phyloP scores from a whole-genome alignment of 1,140 invertebrate genomes.

The Leptestheria dahalacensis region DNA sequence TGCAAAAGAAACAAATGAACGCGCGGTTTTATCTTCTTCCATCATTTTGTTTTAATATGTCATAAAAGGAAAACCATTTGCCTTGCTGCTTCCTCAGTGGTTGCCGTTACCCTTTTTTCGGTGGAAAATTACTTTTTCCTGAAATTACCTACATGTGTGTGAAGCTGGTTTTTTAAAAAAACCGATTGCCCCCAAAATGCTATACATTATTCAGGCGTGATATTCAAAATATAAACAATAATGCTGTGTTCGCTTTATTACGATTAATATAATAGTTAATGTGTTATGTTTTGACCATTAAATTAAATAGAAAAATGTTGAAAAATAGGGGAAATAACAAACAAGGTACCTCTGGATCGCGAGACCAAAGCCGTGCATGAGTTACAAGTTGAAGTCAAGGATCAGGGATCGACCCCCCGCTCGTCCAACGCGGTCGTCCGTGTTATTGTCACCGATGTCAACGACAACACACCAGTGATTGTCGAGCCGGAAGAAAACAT shows the following conservation, averaged over 20 bases:
- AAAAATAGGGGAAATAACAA: constrained; percentile 66
- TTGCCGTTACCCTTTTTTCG: too few species aligned
- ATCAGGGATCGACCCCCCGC: constrained; percentile 59
- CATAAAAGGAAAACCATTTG: constrained; percentile 2
- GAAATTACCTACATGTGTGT: background rate
- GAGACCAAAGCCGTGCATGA: constrained; percentile 63
- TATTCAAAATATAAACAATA: too few species aligned
- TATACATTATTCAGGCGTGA: too few species aligned
- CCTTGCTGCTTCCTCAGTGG: too few species aligned
- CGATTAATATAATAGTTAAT: too few species aligned
- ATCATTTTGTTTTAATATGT: background rate
- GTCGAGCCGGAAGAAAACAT: constrained; percentile 73
- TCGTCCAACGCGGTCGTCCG: constrained; percentile 53
- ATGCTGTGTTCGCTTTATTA: too few species aligned
- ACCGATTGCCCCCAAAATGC: too few species aligned
- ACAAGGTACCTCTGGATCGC: constrained; percentile 62
- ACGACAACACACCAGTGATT: constrained; percentile 79
- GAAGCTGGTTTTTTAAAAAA: too few species aligned
- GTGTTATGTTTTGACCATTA: too few species aligned
- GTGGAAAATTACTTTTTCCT: background rate
- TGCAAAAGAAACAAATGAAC: too few species aligned
- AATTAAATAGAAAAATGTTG: too few species aligned
- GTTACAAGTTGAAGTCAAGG: constrained; percentile 64
- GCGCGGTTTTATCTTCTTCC: background rate
- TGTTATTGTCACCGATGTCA: constrained; percentile 63